A percentile compares a stretch with the other conserved stretches of the same genome.
These are phyloP conservation scores for Trilocha varians DNA, from an alignment of 2,888 invertebrate genomes.

Conservation along the genomic window DNA sequence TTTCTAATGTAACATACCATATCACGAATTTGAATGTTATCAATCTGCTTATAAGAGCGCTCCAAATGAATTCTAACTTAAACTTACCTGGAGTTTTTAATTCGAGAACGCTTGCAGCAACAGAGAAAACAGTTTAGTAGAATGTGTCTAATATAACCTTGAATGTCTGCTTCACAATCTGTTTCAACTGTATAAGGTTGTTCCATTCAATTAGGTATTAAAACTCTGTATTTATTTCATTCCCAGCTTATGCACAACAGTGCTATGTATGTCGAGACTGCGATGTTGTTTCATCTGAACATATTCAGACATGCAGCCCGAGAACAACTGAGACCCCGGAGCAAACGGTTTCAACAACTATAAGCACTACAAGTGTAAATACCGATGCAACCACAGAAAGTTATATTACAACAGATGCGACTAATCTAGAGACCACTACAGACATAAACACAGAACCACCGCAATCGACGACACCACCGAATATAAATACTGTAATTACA, in stretches of 20 bases:
- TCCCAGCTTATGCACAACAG: constrained; percentile 28
- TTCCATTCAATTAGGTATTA: neutral
- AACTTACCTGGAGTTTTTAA: too few species aligned
- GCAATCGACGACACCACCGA: neutral
- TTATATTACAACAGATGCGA: neutral
- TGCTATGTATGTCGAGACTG: constrained; percentile 43
- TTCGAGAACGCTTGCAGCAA: neutral
- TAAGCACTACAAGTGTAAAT: neutral
- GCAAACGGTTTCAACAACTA: constrained; percentile 2
- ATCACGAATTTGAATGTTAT: too few species aligned
- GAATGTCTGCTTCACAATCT: neutral
- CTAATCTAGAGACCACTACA: constrained; percentile 2
- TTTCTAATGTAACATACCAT: too few species aligned
- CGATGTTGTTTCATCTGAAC: constrained; percentile 17
- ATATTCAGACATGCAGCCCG: constrained; percentile 24
- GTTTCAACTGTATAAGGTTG: neutral
- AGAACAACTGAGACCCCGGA: constrained; percentile 1
- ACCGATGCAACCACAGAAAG: neutral
- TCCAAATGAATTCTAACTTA: too few species aligned
- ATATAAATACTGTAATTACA: constrained; percentile 1
- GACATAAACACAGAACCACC: neutral
- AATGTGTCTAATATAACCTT: neutral
- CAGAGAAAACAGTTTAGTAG: neutral
- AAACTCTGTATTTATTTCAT: neutral
- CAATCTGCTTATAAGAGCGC: too few species aligned